phyloP scores from a whole-genome alignment of 2,888 invertebrate species.

The Agrilus cyanescens region DNA sequence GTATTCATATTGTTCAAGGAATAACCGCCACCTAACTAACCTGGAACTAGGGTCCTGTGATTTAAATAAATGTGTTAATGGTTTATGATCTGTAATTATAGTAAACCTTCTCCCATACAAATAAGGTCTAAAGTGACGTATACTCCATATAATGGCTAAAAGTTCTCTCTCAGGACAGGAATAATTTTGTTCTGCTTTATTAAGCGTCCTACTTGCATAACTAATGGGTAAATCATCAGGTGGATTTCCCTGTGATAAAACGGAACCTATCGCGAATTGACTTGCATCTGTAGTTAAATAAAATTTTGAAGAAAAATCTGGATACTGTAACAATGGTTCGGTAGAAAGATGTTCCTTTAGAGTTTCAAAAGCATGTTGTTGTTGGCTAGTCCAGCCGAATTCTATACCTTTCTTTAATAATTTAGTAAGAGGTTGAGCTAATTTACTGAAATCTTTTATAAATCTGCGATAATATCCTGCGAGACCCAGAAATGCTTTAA shows the following conservation, averaged over 20 bases:
- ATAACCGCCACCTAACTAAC: conserved; percentile 20
- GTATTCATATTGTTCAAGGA: conserved; percentile 21
- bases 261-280: conserved; percentile 14
- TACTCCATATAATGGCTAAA: conserved; percentile 19
- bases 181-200: conserved; percentile 19
- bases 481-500: conserved; percentile 16
- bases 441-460: conserved; percentile 17
- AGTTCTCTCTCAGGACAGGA: conserved; percentile 21
- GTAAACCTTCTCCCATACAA: conserved; percentile 21
- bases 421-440: conserved; percentile 16
- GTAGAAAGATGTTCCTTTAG: conserved; percentile 17
- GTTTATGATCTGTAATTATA: conserved; percentile 25
- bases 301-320: conserved; percentile 18
- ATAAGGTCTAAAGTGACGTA: conserved; percentile 21
- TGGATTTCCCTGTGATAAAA: conserved; percentile 15
- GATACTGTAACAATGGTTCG: conserved; percentile 14
- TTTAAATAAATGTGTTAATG: conserved; percentile 17
- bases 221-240: conserved; percentile 18
- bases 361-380: conserved; percentile 31
- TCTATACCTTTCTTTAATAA: conserved; percentile 8
- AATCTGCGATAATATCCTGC: conserved; percentile 19
- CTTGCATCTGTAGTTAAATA: conserved; percentile 18
- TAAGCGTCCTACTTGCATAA: conserved; percentile 19
- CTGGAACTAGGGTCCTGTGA: conserved; percentile 17
- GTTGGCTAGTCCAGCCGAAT: conserved; percentile 3